Conservation (phyloP, 2,113 vertebrate genomes). For the Rhynchopsitta pachyrhyncha region DNA sequence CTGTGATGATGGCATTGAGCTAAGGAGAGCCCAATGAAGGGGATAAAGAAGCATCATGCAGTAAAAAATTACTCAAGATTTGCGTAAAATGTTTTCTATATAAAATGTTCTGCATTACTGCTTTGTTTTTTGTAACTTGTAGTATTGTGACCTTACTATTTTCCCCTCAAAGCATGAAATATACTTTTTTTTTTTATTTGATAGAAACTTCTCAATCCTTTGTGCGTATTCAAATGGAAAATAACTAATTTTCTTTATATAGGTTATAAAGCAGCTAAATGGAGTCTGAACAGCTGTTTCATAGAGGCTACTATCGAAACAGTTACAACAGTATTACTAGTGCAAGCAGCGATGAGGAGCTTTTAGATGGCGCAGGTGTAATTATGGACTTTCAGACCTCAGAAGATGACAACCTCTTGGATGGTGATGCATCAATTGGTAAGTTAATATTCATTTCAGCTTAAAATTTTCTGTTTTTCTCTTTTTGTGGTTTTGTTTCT, state of each 20-base stretch:
- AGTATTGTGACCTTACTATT: not conserved
- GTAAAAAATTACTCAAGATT: not conserved
- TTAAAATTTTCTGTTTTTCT: not conserved
- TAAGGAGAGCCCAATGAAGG: not conserved
- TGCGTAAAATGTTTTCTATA: not conserved
- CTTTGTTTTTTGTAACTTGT: not conserved
- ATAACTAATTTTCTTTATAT: not conserved
- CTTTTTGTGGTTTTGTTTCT: not conserved
- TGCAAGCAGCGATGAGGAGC: constrained; percentile 97
- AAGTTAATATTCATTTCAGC: constrained; percentile 50
- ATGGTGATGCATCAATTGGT: constrained; percentile 94
- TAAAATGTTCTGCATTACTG: not conserved
- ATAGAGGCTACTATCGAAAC: constrained; percentile 94
- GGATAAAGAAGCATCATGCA: not conserved
- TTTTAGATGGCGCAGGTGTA: constrained; percentile 93
- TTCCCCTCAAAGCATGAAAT: not conserved
- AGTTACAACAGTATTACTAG: constrained; percentile 99
- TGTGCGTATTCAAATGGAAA: not conserved
- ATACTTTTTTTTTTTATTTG: not conserved
- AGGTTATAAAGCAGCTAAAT: constrained; percentile 91
- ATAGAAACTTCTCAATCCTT: not conserved
- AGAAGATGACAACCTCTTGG: constrained; percentile 97
- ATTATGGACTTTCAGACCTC: constrained; percentile 99
- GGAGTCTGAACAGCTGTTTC: constrained; percentile 99
- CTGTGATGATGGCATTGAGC: not conserved